Percentiles rank a stretch among this genome's conserved stretches.
These are phyloP conservation scores for Drosophila mimica DNA, from an alignment of 2,888 invertebrate genomes.

Conservation along the genomic window DNA sequence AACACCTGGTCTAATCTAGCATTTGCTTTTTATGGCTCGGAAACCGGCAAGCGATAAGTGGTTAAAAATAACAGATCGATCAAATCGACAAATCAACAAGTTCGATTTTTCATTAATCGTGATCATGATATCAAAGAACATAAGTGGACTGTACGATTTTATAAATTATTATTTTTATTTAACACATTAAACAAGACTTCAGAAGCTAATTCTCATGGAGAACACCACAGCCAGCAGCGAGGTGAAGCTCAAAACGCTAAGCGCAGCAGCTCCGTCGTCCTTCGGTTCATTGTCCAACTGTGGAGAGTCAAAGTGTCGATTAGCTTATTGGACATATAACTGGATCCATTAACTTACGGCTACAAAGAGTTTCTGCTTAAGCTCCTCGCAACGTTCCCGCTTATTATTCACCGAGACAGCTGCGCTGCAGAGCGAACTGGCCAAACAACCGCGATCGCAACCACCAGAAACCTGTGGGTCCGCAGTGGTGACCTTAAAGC, in stretches of 20 bases:
- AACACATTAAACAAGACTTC: conserved; percentile 21
- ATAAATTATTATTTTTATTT: conserved; percentile 45
- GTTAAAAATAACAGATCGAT: conserved; percentile 42
- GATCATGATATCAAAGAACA: conserved; percentile 3
- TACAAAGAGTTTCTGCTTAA: conserved; percentile 56
- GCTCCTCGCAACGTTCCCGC: conserved; percentile 69
- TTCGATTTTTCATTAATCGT: conserved; percentile 41
- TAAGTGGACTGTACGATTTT: conserved; percentile 42
- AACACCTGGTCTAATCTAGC: conserved; percentile 27
- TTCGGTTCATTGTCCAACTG: conserved; percentile 61
- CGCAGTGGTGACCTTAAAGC: conserved; percentile 70
- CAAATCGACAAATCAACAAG: neutral
- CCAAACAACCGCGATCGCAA: conserved; percentile 75
- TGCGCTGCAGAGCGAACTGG: conserved; percentile 72
- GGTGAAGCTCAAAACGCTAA: conserved; percentile 57
- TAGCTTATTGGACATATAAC: neutral
- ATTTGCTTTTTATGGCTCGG: neutral
- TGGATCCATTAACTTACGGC: conserved; percentile 63
- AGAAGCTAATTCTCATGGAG: conserved; percentile 51
- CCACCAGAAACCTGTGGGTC: conserved; percentile 74
- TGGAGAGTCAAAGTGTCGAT: neutral
- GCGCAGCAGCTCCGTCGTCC: conserved; percentile 43
- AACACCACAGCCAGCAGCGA: conserved; percentile 49
- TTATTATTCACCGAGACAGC: conserved; percentile 76
- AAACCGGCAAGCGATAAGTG: conserved; percentile 32